Evolutionary conservation across 2,113 vertebrate genomes (phyloP).

Genomic region (Seriola quinqueradiata): DNA sequence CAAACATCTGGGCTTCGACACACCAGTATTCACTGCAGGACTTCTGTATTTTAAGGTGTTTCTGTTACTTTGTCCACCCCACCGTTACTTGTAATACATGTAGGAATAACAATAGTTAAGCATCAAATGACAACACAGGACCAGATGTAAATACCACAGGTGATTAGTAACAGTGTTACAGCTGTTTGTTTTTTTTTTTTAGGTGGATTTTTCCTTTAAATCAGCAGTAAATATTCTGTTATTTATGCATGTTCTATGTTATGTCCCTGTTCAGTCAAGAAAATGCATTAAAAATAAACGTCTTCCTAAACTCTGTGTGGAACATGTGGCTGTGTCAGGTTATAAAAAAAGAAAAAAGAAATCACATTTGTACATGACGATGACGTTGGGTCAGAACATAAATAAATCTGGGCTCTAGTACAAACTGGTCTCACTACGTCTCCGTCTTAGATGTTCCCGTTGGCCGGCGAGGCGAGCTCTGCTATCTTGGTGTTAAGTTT

Average conservation of each 20-base stretch:
- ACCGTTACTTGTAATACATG: neutral
- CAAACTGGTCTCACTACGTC: neutral
- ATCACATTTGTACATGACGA: neutral
- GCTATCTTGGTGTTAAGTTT: constrained; percentile 88
- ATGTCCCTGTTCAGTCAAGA: neutral
- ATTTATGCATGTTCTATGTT: constrained; percentile 53
- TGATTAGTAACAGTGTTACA: neutral
- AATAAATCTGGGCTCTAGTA: constrained; percentile 20
- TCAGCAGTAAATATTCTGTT: constrained; percentile 51
- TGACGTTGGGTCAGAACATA: neutral
- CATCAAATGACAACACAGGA: neutral
- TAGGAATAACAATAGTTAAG: neutral
- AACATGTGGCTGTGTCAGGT: neutral
- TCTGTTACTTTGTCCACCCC: neutral
- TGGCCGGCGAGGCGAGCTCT: constrained; percentile 86
- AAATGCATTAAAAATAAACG: constrained; percentile 42
- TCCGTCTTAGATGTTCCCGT: constrained; percentile 80
- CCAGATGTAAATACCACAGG: neutral
- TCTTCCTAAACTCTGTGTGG: constrained; percentile 18
- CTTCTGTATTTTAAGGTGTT: neutral
- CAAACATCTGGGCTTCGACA: neutral
- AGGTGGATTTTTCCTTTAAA: constrained; percentile 19
- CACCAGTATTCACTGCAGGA: neutral
- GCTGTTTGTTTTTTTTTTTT: neutral
- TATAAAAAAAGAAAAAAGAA: constrained; percentile 5